These are phyloP conservation scores for Emydoidea blandingii DNA, from an alignment of 2,797 vertebrate species.

Conservation along the genomic window DNA sequence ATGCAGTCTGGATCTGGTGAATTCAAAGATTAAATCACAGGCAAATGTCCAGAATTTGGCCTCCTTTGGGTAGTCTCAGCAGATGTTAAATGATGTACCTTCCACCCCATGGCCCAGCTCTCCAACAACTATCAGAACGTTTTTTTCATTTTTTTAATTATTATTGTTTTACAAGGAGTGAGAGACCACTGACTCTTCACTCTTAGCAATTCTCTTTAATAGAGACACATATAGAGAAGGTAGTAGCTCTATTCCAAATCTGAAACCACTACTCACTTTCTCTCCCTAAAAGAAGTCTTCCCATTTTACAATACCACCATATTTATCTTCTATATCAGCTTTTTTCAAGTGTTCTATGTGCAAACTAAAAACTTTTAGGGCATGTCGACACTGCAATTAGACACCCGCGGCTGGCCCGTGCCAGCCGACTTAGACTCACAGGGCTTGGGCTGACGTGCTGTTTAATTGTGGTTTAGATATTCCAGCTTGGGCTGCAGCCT, in stretches of 20 bases:
- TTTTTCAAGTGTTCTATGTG: background rate
- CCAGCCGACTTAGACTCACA: background rate
- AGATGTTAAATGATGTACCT: background rate
- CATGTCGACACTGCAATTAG: background rate
- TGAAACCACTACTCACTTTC: background rate
- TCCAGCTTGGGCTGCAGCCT: background rate
- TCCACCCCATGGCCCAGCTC: accelerated
- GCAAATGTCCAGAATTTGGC: background rate
- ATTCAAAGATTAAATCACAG: background rate
- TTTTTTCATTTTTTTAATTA: background rate
- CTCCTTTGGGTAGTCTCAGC: background rate
- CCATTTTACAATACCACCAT: background rate
- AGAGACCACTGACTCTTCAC: background rate
- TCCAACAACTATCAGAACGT: background rate
- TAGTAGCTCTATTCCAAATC: background rate
- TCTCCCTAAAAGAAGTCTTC: background rate
- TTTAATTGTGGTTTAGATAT: background rate
- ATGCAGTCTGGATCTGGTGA: background rate
- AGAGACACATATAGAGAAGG: background rate
- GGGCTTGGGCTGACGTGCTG: background rate
- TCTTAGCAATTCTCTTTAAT: background rate
- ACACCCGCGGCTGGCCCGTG: background rate
- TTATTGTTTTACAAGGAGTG: background rate
- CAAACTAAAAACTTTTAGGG: background rate
- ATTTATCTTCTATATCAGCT: background rate